Evolutionary conservation across 2,113 vertebrate species (phyloP).

Genomic region (Chionis minor): DNA sequence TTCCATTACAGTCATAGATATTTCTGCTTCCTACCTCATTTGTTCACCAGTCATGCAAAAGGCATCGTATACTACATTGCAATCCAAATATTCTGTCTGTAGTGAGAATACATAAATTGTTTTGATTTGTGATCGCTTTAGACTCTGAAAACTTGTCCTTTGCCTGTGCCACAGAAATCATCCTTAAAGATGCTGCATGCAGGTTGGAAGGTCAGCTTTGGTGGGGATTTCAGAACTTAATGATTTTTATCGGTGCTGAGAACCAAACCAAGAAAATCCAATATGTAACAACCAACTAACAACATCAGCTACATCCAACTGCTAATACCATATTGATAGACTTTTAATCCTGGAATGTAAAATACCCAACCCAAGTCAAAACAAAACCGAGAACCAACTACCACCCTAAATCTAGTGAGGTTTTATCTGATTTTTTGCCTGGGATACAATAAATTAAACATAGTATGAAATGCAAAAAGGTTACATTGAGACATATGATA

Average conservation of each 20-base stretch:
- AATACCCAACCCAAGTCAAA: conserved; percentile 20
- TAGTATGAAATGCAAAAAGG: conserved; percentile 81
- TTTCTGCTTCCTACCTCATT: background rate
- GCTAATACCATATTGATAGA: background rate
- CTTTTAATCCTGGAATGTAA: conserved; percentile 14
- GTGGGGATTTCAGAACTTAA: background rate
- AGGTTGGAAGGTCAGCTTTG: background rate
- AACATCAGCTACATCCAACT: background rate
- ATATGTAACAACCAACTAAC: background rate
- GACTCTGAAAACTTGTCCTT: background rate
- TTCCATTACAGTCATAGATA: background rate
- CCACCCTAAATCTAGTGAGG: conserved; percentile 37
- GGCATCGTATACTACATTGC: background rate
- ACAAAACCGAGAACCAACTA: conserved; percentile 18
- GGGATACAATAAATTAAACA: conserved; percentile 82
- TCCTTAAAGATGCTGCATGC: background rate
- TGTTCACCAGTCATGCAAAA: background rate
- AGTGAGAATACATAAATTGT: background rate
- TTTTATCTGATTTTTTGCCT: conserved; percentile 48
- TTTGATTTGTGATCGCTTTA: background rate
- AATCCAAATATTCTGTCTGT: background rate
- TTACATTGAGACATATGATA: conserved; percentile 84
- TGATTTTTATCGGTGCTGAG: background rate
- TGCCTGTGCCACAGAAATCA: background rate
- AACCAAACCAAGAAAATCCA: background rate